A percentile compares a stretch with the other conserved stretches of the same genome.
Evolutionary conservation across 2,888 invertebrate genomes (phyloP).

Genomic region (Lydus trimaculatus): DNA sequence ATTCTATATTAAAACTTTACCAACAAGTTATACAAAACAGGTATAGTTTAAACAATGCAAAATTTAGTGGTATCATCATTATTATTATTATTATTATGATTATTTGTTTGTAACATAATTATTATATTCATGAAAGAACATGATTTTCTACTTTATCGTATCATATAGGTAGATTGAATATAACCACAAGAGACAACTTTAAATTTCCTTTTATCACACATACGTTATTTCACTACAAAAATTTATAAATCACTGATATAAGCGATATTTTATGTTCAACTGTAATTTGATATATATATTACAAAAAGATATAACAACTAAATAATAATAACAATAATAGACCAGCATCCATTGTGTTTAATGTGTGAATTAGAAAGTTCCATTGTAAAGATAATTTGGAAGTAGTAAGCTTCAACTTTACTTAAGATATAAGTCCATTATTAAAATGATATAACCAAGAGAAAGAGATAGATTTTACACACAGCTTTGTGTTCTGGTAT

Average conservation of each 20-base stretch:
- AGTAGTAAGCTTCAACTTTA: not conserved
- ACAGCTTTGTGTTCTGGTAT: not conserved
- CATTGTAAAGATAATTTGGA: not conserved
- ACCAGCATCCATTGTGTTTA: not conserved
- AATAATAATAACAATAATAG: not conserved
- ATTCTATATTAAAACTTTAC: too few relatives aligned
- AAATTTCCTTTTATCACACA: not conserved
- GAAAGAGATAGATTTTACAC: slow-evolving; percentile 13
- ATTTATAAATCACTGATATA: not conserved
- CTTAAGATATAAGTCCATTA: slow-evolving; percentile 24
- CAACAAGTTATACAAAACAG: too few relatives aligned
- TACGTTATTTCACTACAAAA: not conserved
- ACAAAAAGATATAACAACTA: not conserved
- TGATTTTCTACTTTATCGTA: slow-evolving; percentile 36
- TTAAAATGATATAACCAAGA: slow-evolving; percentile 33
- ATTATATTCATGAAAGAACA: slow-evolving; percentile 35
- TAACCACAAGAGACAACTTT: slow-evolving; percentile 7
- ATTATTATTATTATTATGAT: too few relatives aligned
- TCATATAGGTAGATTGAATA: not conserved
- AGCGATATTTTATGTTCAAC: not conserved
- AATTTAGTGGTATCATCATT: too few relatives aligned
- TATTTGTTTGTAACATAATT: slow-evolving; percentile 33
- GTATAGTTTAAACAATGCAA: too few relatives aligned
- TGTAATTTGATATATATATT: not conserved
- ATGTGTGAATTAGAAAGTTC: not conserved